Base-by-base conservation (phyloP, 2,797 vertebrate genomes). In the Enteromius treurensis region DNA sequence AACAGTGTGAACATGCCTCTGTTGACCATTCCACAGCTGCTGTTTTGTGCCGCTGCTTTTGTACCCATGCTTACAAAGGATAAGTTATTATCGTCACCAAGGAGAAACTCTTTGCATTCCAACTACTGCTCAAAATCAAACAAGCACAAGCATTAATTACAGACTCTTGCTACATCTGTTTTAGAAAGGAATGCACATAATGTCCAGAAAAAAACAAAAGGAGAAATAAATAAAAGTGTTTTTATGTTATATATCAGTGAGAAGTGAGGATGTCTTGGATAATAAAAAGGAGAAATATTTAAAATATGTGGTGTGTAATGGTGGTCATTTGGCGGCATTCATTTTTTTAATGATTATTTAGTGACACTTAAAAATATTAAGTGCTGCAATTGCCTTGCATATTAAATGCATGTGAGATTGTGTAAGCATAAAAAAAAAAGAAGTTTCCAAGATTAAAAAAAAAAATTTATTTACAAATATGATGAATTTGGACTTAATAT, bases 41-140 rank as follows among this genome's bases (percentile, higher is more conserved):
- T 51, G 37, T 29, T 81, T 64, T 65, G 55, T 64, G 42, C 19
- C 2, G 26, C 1, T 69, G 34, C 49, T 77, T 83, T 77, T 60
- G 67, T 47, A 1, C 17, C 17, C 32, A 17, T 45, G 26, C 21
- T 45, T 7, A 45, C 37, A 82, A 76, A 49, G 42, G 45, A 67
- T 42, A 68, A 45, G 1, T 17, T 49, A 77, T 77, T 60, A 47
- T 65, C 3, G 14, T 70, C 26, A 65, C 69, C 81, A 60, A 70
- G 45, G 53, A 77, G 53, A 78, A 77, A 70, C 26, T 53, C 19
- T 58, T 26, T 55, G 26, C 81, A 32, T 3, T 69, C 23, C 64
- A 77, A 69, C 47, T 37, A 68, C 17, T 77, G 49, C 45, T 13
- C 26, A 58, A 70, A 65, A 55, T 23, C 19, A 82, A 40, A 65